Evolutionary conservation across 2,888 invertebrate genomes (phyloP), one percentile per base, ranked within the genome.

Genomic region (Eupithecia subumbrata): DNA sequence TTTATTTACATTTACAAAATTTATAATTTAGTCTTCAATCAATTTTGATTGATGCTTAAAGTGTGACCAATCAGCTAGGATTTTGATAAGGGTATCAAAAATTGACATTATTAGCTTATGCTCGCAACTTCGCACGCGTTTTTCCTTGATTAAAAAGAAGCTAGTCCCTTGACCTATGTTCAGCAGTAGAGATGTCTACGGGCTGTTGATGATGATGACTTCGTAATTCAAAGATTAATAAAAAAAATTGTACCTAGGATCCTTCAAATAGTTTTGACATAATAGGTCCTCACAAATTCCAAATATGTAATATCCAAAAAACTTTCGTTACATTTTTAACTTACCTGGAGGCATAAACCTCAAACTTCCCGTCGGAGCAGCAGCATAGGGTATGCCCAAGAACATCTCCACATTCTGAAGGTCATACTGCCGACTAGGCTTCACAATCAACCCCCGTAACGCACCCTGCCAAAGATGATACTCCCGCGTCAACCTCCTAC

Each of bases 291-390:
- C 5, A 52, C n/a, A 52, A 52, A 52, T n/a, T 52, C 52, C n/a
- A n/a, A 45, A 16, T 18, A 16, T 45, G 0, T 16, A 45, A n/a
- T 18, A 52, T 52, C n/a, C 9, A 52, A 52, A 52, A n/a, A 18
- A 1, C 18, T 48, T 18, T 8, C 7, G 7, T 5, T 5, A 48
- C 7, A 0, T 56, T 56, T 22, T 30, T 64, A 2, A 64, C 69
- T 43, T 11, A 75, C 97, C 97, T 80, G 98, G 98, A 48, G 98
- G 98, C 96, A 98, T 97, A 90, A 98, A 98, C 76, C 98, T 95
- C 71, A 97, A 94, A 75, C 93, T 96, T 9, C 96, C 97, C 8
- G 96, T 95, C 0, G 98, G 98, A 14, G 98, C 96, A 52, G 97
- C 97, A 7, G 98, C 98, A 91, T 97, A 98, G 7, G 98, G 98